These are phyloP conservation scores for Champsocephalus gunnari DNA, from an alignment of 2,797 vertebrate genomes.

Conservation along the genomic window DNA sequence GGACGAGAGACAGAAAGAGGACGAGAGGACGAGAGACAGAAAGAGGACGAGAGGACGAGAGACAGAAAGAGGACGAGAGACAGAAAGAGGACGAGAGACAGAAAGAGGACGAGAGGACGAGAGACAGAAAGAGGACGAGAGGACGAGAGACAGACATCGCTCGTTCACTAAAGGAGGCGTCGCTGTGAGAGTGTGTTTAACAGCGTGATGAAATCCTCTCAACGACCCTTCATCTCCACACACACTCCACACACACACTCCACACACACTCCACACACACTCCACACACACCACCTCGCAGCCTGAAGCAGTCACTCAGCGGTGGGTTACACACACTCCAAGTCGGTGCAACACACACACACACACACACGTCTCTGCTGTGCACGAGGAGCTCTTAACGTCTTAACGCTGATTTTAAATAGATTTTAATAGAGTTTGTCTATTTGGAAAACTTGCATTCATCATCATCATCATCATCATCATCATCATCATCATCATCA, in stretches of 20 bases:
- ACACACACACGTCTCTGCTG: not conserved
- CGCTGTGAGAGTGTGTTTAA: conserved; percentile 44
- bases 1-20: no score
- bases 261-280: conserved; percentile 25
- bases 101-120: conserved; percentile 7
- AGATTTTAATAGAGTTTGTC: no score
- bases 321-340: not conserved
- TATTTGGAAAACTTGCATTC: no score
- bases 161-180: conserved; percentile 39
- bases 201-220: conserved; percentile 42
- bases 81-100: no score
- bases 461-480: not conserved
- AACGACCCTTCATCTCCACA: conserved; percentile 52
- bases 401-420: not conserved
- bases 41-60: no score
- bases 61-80: no score
- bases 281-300: not conserved
- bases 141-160: conserved; percentile 19
- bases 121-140: no score
- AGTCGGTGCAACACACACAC: not conserved
- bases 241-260: conserved; percentile 24
- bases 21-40: no score
- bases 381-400: not conserved
- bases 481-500: no score
- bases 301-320: not conserved